Conservation (phyloP, 2,797 vertebrate species). For the Hypotaenidia okinawae region DNA sequence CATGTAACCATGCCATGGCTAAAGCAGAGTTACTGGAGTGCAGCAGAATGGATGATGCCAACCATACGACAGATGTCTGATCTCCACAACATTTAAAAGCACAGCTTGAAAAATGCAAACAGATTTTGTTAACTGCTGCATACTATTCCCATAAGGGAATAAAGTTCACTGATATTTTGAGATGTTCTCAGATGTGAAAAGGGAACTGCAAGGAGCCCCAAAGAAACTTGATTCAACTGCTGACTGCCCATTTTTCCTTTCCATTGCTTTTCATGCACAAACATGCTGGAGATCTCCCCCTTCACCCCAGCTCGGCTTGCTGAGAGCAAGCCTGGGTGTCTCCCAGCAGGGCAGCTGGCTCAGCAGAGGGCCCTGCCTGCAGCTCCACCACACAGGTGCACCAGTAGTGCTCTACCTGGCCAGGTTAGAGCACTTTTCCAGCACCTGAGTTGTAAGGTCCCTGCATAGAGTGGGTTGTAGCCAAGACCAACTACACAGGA, state of each 20-base stretch:
- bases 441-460: not conserved
- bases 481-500: not conserved
- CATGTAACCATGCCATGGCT: not conserved
- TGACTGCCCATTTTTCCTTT: not conserved
- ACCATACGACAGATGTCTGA: not conserved
- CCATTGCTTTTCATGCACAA: not conserved
- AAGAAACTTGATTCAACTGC: not conserved
- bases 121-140: not conserved
- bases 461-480: not conserved
- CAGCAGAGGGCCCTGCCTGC: not conserved
- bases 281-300: accelerated
- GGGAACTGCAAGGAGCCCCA: not conserved
- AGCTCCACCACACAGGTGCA: not conserved
- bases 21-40: not conserved
- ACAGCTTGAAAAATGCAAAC: not conserved
- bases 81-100: not conserved
- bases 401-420: not conserved
- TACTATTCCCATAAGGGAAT: not conserved
- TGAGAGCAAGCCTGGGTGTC: not conserved
- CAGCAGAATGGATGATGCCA: not conserved
- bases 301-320: not conserved
- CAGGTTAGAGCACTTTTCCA: not conserved
- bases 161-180: not conserved
- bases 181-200: not conserved
- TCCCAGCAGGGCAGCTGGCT: not conserved